Evolutionary conservation across 2,797 vertebrate genomes (phyloP), one percentile per base, ranked within the genome.

Genomic region (Kryptolebias ocellatus): DNA sequence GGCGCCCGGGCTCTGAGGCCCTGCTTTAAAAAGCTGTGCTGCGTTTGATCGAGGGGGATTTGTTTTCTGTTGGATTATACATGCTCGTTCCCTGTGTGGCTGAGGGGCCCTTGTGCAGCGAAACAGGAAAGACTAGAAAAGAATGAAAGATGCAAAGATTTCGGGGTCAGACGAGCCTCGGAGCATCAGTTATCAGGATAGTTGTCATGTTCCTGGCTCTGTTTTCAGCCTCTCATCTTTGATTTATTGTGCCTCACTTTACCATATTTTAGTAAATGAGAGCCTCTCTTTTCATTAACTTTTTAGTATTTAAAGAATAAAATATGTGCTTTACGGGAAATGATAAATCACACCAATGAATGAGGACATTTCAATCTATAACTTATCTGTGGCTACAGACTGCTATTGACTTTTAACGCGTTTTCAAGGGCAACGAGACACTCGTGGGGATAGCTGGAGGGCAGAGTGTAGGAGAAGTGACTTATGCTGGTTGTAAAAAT

Each of bases 181-280:
- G 79, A 91, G 89, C 85, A 84, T 86, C 83, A 87, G 87, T 92
- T 92, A 94, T 94, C 89, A 90, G 92, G 89, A 91, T 94, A 93
- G 93, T 92, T 93, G 90, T 85, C 83, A 76, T 85, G 81, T 90
- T 92, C 80, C 87, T 86, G 79, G 72, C 87, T 82, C 82, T 72
- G 82, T 78, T 86, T 87, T 76, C 78, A 75, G 78, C 79, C 80
- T 73, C 79, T 68, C 69, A 72, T 81, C 79, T 70, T 72, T 81
- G 63, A 79, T 85, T 85, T 60, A 63, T 28, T 79, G 76, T 68
- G 57, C 74, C 69, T 83, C 59, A 42, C n/a, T 71, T 70, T 67
- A 53, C 37, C 47, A 54, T 65, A 56, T 68, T 75, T 18, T 44
- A 68, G 39, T 12, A 11, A 12, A 37, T 37, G 27, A 76, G 60